Conservation (phyloP, 2,888 invertebrate genomes). For the Hydraecia micacea region DNA sequence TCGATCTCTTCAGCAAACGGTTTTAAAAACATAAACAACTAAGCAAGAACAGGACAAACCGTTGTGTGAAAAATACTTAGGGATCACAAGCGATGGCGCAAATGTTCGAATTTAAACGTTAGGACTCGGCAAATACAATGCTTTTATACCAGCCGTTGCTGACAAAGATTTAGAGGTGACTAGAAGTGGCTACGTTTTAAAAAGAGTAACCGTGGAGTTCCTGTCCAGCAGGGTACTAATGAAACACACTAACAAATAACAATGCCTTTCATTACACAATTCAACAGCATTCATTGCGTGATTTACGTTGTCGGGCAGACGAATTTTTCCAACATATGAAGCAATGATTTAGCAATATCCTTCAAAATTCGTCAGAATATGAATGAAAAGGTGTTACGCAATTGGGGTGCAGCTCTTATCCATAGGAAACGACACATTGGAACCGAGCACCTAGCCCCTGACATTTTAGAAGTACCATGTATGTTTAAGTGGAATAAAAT, state of each 20-base stretch:
- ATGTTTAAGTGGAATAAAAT: neutral
- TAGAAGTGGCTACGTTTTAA: conserved; percentile 15
- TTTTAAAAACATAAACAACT: conserved; percentile 32
- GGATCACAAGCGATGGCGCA: conserved; percentile 38
- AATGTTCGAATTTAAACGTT: conserved; percentile 48
- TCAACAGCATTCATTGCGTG: no score
- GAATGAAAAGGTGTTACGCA: no score
- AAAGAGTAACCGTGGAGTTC: neutral
- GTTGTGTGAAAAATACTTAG: conserved; percentile 44
- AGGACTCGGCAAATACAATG: conserved; percentile 50
- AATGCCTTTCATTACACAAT: no score
- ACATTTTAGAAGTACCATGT: neutral
- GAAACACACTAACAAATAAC: no score
- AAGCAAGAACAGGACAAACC: conserved; percentile 1
- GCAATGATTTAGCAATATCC: no score
- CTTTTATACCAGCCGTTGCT: conserved; percentile 39
- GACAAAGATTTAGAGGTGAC: neutral
- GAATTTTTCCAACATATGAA: no score
- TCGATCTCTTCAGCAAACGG: neutral
- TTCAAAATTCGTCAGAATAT: no score
- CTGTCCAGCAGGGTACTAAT: no score
- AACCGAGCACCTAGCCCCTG: neutral
- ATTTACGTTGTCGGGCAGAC: no score
- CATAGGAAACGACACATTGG: neutral
- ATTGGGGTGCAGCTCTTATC: no score